These are phyloP conservation scores for Leptosomus discolor DNA, from an alignment of 2,113 vertebrate species.

Conservation along the genomic window DNA sequence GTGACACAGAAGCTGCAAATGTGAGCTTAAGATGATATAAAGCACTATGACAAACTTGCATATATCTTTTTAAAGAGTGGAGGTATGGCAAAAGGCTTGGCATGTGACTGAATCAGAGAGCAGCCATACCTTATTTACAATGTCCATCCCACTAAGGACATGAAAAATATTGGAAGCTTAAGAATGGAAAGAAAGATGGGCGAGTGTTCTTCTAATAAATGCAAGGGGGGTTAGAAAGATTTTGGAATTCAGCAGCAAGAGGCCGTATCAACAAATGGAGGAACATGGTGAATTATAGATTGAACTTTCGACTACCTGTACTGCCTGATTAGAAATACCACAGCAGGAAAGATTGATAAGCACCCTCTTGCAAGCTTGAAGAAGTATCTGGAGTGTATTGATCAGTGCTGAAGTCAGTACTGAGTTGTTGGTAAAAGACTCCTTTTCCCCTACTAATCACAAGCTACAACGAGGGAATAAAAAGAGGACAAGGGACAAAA, in stretches of 20 bases:
- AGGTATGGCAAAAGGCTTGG: not conserved
- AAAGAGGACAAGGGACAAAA: not conserved
- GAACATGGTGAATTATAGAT: not conserved
- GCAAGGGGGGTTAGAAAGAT: not conserved
- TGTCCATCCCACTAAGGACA: not conserved
- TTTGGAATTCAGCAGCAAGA: not conserved
- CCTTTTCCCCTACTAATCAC: not conserved
- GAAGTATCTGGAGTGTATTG: not conserved
- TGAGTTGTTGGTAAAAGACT: not conserved
- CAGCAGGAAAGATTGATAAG: not conserved
- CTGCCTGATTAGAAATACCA: not conserved
- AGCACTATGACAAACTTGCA: not conserved
- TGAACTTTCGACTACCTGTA: not conserved
- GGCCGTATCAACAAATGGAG: not conserved
- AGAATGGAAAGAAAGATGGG: not conserved
- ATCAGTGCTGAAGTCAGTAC: not conserved
- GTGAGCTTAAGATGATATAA: not conserved
- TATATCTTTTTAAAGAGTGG: not conserved
- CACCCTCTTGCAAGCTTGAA: not conserved
- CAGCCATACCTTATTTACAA: not conserved
- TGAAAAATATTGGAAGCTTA: not conserved
- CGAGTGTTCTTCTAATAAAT: not conserved
- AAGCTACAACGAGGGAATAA: not conserved
- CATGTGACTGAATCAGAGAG: not conserved
- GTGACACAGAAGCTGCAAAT: not conserved